Conservation (phyloP, 1,140 invertebrate species). For the Argopecten irradians region DNA sequence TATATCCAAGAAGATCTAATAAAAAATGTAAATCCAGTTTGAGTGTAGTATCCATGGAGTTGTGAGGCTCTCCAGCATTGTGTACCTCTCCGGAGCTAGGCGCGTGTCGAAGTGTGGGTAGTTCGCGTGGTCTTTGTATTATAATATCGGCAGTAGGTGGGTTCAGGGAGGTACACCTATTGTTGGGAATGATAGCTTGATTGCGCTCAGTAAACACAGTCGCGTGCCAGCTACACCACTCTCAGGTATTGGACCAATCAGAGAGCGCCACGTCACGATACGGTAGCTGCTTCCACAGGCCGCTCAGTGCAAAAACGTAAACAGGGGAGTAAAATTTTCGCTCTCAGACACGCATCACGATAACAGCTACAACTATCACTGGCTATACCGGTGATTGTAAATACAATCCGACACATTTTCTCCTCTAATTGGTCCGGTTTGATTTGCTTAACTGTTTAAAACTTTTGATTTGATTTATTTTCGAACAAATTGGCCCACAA, state of each 20-base stretch:
- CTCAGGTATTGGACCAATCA: slow-evolving; percentile 2
- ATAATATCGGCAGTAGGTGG: slow-evolving; percentile 15
- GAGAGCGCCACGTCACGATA: neutral
- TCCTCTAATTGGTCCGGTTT: no score
- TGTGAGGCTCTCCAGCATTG: slow-evolving; percentile 4
- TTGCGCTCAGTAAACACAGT: slow-evolving; percentile 6
- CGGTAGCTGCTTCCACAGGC: neutral
- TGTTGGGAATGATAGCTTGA: slow-evolving; percentile 13
- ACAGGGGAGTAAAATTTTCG: neutral
- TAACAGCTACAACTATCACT: neutral
- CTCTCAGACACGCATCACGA: neutral
- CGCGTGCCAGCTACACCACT: slow-evolving; percentile 19
- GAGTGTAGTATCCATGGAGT: slow-evolving; percentile 6
- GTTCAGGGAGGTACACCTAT: neutral
- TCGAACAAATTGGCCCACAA: no score
- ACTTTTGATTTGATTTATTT: no score
- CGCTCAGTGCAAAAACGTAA: slow-evolving; percentile 14
- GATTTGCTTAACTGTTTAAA: no score
- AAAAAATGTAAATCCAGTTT: slow-evolving; percentile 9
- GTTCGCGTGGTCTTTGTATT: slow-evolving; percentile 8
- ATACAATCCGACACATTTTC: no score
- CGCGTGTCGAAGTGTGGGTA: slow-evolving; percentile 14
- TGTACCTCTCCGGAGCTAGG: neutral
- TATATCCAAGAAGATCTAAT: slow-evolving; percentile 17
- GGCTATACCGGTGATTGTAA: no score